Evolutionary conservation across 2,888 invertebrate genomes (phyloP), one percentile per base, ranked within the genome.

Genomic region (Cinara cedri): DNA sequence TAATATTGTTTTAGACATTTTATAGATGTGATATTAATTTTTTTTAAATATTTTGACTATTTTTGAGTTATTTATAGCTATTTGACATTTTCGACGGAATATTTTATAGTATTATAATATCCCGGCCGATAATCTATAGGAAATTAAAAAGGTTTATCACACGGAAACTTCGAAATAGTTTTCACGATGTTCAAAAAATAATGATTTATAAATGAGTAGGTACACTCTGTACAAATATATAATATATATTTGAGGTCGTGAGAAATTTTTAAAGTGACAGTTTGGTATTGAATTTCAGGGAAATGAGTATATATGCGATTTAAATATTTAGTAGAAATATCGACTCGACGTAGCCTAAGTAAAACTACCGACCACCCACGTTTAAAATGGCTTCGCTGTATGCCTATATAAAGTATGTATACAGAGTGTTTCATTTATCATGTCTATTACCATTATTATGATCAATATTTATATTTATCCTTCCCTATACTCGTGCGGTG

Each of bases 311-410:
- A 21, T 24, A 24, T 14, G 57, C 44, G 44, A 34, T 46, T 44
- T 16, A 24, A 57, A 24, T 57, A 57, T 72, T 60, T n/a, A 46
- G 72, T 72, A 60, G 9, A 60, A 26, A 6, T 34, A 10, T 72
- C 46, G 57, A 24, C 26, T 57, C 46, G 62, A 62, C 72, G 60
- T 14, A 13, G n/a, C 54, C 34, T 49, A 13, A 34, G 14, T 63
- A 11, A 74, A 63, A 63, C 14, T 34, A 16, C 51, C 51, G 74
- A 74, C 74, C 74, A 74, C 74, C 74, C 74, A 74, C 62, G 74
- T 51, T 63, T 42, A 8, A 74, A 74, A 63, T 34, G 55, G 44
- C 54, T 44, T 71, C 71, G 57, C n/a, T n/a, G n/a, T n/a, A n/a
- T n/a, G n/a, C n/a, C n/a, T n/a, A n/a, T n/a, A n/a, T n/a, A n/a